Percentiles rank a stretch among this genome's conserved stretches.
Evolutionary conservation across 2,797 vertebrate species (phyloP).

Genomic region (Gymnothorax reevesii): DNA sequence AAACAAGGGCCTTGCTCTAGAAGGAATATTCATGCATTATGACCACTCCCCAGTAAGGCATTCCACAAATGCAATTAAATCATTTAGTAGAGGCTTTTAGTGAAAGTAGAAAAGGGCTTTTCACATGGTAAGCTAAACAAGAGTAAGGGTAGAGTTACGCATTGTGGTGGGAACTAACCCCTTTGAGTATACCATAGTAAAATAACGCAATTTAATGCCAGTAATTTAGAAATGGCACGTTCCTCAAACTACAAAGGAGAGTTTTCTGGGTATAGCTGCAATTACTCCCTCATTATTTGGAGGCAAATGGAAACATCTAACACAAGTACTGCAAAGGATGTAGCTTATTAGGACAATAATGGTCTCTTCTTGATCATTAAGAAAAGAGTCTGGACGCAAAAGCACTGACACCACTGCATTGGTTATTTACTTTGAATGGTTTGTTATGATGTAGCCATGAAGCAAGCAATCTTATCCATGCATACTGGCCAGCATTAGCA

Average conservation of each 20-base stretch:
- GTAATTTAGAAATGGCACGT: background rate
- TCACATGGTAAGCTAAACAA: background rate
- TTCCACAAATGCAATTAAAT: background rate
- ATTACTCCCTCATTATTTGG: background rate
- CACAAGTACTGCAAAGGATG: background rate
- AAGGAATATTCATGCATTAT: background rate
- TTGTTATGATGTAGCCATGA: background rate
- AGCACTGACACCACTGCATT: background rate
- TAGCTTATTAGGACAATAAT: background rate
- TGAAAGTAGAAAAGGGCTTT: background rate
- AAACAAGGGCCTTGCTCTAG: background rate
- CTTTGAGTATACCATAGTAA: background rate
- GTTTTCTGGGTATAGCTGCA: background rate
- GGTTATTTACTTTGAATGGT: background rate
- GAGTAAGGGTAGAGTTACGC: background rate
- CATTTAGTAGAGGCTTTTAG: background rate
- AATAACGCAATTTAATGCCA: background rate
- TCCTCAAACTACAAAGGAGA: background rate
- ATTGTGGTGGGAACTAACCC: background rate
- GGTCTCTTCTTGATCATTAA: background rate
- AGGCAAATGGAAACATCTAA: background rate
- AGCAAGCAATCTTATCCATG: background rate
- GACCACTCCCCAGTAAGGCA: background rate
- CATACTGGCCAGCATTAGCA: background rate
- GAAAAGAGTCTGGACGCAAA: background rate